Conservation (phyloP, 2,888 invertebrate species). For the Galeopsomyia nigrocyanea region DNA sequence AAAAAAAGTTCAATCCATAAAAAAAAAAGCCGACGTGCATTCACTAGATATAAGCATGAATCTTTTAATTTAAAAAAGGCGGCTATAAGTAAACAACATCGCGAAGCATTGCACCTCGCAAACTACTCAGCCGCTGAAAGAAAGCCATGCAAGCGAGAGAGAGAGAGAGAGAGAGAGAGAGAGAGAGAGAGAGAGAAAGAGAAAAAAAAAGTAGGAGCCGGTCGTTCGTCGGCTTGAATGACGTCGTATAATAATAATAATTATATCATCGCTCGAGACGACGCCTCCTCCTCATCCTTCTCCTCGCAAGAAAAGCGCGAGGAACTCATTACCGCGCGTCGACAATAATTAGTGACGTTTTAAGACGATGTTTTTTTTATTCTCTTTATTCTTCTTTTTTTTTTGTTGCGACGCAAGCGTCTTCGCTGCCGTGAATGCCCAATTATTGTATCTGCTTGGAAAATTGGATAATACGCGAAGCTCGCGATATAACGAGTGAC, state of each 20-base stretch:
- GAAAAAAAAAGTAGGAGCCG: slow-evolving; percentile 16
- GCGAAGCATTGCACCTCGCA: no score
- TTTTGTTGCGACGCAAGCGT: slow-evolving; percentile 36
- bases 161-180: not conserved
- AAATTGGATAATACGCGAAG: slow-evolving; percentile 62
- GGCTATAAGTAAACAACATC: no score
- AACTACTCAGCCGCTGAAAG: not conserved
- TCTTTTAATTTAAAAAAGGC: no score
- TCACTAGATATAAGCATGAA: no score
- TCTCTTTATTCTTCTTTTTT: not conserved
- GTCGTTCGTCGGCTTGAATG: slow-evolving; percentile 53
- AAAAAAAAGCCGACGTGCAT: no score
- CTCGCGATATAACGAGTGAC: slow-evolving; percentile 44
- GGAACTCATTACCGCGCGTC: slow-evolving; percentile 42
- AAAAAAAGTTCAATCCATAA: no score
- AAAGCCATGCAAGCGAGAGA: not conserved
- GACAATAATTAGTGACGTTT: slow-evolving; percentile 61
- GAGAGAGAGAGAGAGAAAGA: not conserved
- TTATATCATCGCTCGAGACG: not conserved
- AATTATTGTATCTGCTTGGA: slow-evolving; percentile 64
- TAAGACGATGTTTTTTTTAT: slow-evolving; percentile 48
- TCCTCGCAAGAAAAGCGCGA: slow-evolving; percentile 5
- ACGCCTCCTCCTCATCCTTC: no score
- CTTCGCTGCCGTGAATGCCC: slow-evolving; percentile 58
- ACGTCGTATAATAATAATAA: slow-evolving; percentile 22